These are phyloP conservation scores for Bombus breviceps DNA, from an alignment of 1,140 invertebrate species.

Conservation along the genomic window DNA sequence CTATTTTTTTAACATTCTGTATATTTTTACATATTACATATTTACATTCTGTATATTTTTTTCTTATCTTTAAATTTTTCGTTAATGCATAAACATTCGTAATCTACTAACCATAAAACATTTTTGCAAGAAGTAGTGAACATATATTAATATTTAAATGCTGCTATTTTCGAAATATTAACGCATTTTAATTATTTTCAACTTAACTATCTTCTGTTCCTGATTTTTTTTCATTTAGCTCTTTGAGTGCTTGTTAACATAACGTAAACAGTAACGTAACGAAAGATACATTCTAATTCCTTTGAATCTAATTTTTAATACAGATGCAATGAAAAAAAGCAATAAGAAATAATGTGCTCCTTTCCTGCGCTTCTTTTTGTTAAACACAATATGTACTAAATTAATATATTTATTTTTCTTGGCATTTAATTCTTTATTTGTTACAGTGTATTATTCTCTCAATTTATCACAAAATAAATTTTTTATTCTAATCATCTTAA, in stretches of 20 bases:
- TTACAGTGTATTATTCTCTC: not conserved
- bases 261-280: too few species aligned
- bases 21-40: not conserved
- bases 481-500: not conserved
- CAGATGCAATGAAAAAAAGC: not conserved
- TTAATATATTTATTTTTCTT: not conserved
- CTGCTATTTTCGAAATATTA: not conserved
- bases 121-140: not conserved
- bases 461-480: not conserved
- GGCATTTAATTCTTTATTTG: not conserved
- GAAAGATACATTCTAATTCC: not conserved
- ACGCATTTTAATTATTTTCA: not conserved
- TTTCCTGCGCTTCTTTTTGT: not conserved
- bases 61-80: not conserved
- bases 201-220: not conserved
- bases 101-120: not conserved
- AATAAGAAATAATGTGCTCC: not conserved
- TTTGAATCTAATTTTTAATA: not conserved
- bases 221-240: not conserved
- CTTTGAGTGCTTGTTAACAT: not conserved
- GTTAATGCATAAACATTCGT: not conserved
- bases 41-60: not conserved
- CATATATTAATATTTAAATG: not conserved
- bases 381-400: not conserved
- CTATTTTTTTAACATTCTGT: too few species aligned